These are phyloP conservation scores for Spongilla lacustris DNA, from an alignment of 37 sponge, comb jelly and placozoan genomes.

Conservation along the genomic window DNA sequence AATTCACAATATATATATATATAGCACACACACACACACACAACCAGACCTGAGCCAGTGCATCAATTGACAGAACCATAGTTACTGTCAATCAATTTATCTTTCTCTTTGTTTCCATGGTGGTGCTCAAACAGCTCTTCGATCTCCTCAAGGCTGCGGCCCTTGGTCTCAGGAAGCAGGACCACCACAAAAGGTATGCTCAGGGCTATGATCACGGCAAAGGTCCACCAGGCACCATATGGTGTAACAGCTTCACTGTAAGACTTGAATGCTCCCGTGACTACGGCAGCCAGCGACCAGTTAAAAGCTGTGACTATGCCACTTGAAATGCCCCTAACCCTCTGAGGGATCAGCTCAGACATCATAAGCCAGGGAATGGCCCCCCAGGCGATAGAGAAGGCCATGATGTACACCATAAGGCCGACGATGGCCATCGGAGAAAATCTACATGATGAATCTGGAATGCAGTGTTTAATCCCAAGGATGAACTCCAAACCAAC, in stretches of 20 bases:
- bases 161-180: constrained; percentile 91
- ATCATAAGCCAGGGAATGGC: constrained; percentile 84
- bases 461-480: neutral
- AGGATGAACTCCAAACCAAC: constrained; percentile 46
- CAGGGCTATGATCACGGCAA: constrained; percentile 44
- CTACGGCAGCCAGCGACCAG: constrained; percentile 67
- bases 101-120: neutral
- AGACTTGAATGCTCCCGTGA: constrained; percentile 40
- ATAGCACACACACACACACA: too few species aligned
- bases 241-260: constrained; percentile 21
- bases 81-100: neutral
- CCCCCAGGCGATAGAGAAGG: constrained; percentile 86
- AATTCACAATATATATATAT: too few species aligned
- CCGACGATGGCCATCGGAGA: constrained; percentile 33
- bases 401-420: constrained; percentile 56
- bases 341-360: constrained; percentile 79
- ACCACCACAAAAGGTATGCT: constrained; percentile 71
- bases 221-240: constrained; percentile 69
- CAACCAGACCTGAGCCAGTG: too few species aligned
- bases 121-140: constrained; percentile 58
- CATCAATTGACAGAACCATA: neutral
- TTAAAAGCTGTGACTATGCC: constrained; percentile 68
- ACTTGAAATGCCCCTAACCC: constrained; percentile 55
- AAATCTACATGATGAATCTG: neutral
- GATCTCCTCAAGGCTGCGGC: constrained; percentile 84